These are phyloP conservation scores for Tinea pellionella DNA, from an alignment of 2,888 invertebrate genomes.

Conservation along the genomic window DNA sequence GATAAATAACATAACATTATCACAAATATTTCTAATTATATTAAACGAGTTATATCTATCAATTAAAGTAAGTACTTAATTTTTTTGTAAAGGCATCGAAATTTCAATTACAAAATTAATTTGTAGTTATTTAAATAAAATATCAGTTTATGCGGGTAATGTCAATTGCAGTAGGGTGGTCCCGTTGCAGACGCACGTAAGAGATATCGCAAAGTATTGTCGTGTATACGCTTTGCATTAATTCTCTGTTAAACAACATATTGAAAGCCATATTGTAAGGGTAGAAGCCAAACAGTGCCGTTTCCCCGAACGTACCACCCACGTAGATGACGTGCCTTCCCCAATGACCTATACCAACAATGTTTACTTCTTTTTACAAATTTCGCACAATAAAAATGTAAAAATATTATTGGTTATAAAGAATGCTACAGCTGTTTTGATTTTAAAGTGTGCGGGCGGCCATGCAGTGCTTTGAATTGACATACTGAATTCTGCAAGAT, in stretches of 20 bases:
- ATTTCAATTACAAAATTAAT: too few relatives aligned
- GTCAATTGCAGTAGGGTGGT: not conserved
- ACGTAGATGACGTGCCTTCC: not conserved
- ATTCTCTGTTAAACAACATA: constrained; percentile 3
- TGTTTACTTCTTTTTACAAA: not conserved
- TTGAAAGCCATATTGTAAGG: not conserved
- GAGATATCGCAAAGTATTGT: constrained; percentile 1
- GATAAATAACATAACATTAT: not conserved
- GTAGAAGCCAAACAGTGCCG: constrained; percentile 2
- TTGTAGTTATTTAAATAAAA: not conserved
- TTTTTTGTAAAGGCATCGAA: too few relatives aligned
- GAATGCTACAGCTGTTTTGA: not conserved
- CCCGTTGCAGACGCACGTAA: not conserved
- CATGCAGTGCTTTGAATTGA: too few relatives aligned
- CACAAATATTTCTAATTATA: not conserved
- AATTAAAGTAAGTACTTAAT: too few relatives aligned
- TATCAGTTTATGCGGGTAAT: not conserved
- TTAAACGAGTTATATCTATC: too few relatives aligned
- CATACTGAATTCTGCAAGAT: too few relatives aligned
- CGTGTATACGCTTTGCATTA: not conserved
- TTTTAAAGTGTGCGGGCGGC: not conserved
- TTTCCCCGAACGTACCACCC: constrained; percentile 8
- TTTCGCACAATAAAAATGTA: constrained; percentile 5
- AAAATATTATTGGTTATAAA: not conserved
- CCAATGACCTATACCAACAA: constrained; percentile 1